Percentiles rank a stretch among this genome's conserved stretches.
These are phyloP conservation scores for Ataeniobius toweri DNA, from an alignment of 2,797 vertebrate species.

Conservation along the genomic window DNA sequence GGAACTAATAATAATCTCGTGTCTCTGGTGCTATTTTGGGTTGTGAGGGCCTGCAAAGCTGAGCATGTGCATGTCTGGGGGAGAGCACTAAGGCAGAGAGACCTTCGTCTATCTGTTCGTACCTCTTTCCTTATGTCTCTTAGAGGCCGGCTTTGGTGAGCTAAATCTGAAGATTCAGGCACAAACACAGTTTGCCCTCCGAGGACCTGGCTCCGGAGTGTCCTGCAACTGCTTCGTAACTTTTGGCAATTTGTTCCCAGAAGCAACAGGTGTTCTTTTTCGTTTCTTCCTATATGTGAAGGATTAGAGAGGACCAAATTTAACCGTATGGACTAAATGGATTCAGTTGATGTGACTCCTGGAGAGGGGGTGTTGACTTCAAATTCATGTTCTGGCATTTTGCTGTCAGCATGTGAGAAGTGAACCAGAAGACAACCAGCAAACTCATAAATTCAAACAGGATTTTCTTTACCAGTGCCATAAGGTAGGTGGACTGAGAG, in stretches of 20 bases:
- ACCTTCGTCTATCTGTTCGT: slow-evolving; percentile 14
- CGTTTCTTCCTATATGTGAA: not conserved
- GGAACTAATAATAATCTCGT: slow-evolving; percentile 76
- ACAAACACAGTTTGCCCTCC: slow-evolving; percentile 24
- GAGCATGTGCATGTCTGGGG: slow-evolving; percentile 42
- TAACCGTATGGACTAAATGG: not conserved
- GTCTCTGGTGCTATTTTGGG: slow-evolving; percentile 75
- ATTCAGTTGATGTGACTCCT: not conserved
- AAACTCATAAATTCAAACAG: slow-evolving; percentile 11
- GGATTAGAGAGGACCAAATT: slow-evolving; percentile 1
- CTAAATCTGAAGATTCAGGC: slow-evolving; percentile 43
- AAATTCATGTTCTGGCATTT: slow-evolving; percentile 17
- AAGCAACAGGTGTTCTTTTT: slow-evolving; percentile 13
- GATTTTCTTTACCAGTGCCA: slow-evolving; percentile 13
- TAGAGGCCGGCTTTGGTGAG: slow-evolving; percentile 18
- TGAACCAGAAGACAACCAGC: slow-evolving; percentile 26
- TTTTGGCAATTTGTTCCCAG: slow-evolving; percentile 1
- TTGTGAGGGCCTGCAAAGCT: slow-evolving; percentile 32
- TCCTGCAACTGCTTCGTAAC: slow-evolving; percentile 41
- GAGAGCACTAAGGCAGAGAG: slow-evolving; percentile 28
- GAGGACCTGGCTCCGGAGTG: not conserved
- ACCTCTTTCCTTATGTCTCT: slow-evolving; percentile 13
- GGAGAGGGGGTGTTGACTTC: slow-evolving; percentile 7
- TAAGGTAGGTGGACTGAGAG: slow-evolving; percentile 43
- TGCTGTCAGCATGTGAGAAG: slow-evolving; percentile 21